phyloP scores from a whole-genome alignment of 2,797 vertebrate genomes.

The Acropternis orthonyx region DNA sequence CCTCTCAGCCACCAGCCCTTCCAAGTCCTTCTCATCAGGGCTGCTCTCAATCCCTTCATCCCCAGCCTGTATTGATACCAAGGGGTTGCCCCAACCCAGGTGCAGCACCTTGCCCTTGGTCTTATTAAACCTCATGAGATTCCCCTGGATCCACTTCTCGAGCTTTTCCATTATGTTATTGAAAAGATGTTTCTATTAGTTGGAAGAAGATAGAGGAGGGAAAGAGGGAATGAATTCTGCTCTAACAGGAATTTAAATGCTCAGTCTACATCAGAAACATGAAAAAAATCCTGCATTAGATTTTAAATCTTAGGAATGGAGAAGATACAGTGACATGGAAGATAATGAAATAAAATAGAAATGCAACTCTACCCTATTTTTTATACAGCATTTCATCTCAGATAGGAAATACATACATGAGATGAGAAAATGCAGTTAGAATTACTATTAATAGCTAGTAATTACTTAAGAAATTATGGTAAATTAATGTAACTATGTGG shows the following conservation, averaged over 20 bases:
- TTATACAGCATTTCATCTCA: background rate
- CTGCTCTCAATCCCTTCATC: rapidly evolving
- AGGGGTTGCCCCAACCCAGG: too few relatives aligned
- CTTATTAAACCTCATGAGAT: background rate
- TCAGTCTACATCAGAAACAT: background rate
- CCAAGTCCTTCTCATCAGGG: rapidly evolving
- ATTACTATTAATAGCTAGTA: background rate
- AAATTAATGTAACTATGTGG: background rate
- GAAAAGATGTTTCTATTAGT: background rate
- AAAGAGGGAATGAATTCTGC: background rate
- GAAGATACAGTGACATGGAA: background rate
- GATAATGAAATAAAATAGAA: background rate
- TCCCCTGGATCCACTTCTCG: background rate
- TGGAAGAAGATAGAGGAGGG: background rate
- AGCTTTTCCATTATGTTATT: background rate
- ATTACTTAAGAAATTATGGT: background rate
- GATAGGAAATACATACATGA: background rate
- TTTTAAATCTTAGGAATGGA: background rate
- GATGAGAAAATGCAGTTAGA: background rate
- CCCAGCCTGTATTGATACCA: rapidly evolving
- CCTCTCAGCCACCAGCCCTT: rapidly evolving
- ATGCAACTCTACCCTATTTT: background rate
- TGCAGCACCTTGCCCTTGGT: background rate
- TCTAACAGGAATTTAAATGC: background rate
- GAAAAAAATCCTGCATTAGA: background rate